Percentiles rank a stretch among this genome's conserved stretches.
These are phyloP conservation scores for Bedellia somnulentella DNA, from an alignment of 2,888 invertebrate species.

Conservation along the genomic window DNA sequence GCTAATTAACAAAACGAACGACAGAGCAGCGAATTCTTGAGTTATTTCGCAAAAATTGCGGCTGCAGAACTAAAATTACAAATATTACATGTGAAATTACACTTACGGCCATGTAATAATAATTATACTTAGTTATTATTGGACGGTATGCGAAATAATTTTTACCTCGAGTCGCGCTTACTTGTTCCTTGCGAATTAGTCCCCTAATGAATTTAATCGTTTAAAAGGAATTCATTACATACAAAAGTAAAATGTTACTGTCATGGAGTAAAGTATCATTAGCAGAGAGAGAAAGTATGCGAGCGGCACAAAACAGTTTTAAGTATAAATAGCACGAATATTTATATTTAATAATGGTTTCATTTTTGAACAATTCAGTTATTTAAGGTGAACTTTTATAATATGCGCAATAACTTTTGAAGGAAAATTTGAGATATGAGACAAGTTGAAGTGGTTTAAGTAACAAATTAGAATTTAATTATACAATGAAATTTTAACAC, in stretches of 20 bases:
- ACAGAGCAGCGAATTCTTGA: background rate
- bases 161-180: constrained; percentile 30
- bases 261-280: too few species aligned
- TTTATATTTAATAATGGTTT: too few species aligned
- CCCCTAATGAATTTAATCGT: constrained; percentile 39
- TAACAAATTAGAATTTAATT: too few species aligned
- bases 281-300: too few species aligned
- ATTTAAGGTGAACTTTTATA: too few species aligned
- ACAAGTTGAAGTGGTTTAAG: too few species aligned
- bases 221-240: constrained; percentile 24
- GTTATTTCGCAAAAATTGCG: constrained; percentile 3
- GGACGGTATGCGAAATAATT: constrained; percentile 36
- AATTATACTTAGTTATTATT: constrained; percentile 27
- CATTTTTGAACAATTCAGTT: too few species aligned
- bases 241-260: background rate
- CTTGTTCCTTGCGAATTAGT: constrained; percentile 39
- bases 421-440: too few species aligned
- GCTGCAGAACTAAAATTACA: constrained; percentile 1
- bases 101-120: constrained; percentile 19
- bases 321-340: too few species aligned
- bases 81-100: constrained; percentile 6
- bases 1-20: constrained; percentile 3
- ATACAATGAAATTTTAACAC: too few species aligned
- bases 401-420: too few species aligned
- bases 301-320: too few species aligned